phyloP scores from a whole-genome alignment of 2,888 invertebrate species.

The Onchidella celtica region DNA sequence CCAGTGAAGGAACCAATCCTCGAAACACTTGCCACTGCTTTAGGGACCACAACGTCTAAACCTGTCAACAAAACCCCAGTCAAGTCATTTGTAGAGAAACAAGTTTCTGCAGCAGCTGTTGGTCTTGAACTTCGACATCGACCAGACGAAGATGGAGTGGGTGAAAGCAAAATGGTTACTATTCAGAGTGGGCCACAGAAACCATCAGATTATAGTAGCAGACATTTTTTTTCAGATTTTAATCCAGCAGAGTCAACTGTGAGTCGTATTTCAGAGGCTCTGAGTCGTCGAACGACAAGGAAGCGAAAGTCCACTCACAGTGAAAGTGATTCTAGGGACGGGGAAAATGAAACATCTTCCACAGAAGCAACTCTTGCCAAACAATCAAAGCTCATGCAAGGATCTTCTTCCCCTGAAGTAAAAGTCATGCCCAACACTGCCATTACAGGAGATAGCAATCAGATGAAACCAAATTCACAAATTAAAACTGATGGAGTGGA shows the following conservation, averaged over 20 bases:
- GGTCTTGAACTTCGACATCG: neutral
- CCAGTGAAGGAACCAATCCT: constrained; percentile 43
- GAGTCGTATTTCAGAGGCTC: neutral
- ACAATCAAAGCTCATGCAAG: neutral
- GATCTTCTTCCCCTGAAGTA: neutral
- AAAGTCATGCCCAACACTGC: neutral
- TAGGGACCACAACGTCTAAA: constrained; percentile 11
- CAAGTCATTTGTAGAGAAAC: constrained; percentile 25
- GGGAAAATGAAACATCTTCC: neutral
- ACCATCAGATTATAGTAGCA: neutral
- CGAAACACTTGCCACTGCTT: constrained; percentile 26
- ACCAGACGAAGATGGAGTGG: neutral
- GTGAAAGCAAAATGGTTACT: constrained; percentile 34
- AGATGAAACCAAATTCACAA: neutral
- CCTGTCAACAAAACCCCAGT: neutral
- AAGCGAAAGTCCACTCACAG: constrained; percentile 27
- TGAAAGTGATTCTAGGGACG: constrained; percentile 8
- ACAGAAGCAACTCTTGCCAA: neutral
- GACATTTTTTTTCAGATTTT: neutral
- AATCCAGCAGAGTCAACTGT: neutral
- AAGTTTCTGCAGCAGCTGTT: neutral
- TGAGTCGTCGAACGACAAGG: neutral
- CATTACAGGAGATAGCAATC: neutral
- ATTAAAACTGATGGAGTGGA: neutral
- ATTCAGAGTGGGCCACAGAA: constrained; percentile 24